phyloP scores from a whole-genome alignment of 2,113 vertebrate genomes.

The Rostratula benghalensis region DNA sequence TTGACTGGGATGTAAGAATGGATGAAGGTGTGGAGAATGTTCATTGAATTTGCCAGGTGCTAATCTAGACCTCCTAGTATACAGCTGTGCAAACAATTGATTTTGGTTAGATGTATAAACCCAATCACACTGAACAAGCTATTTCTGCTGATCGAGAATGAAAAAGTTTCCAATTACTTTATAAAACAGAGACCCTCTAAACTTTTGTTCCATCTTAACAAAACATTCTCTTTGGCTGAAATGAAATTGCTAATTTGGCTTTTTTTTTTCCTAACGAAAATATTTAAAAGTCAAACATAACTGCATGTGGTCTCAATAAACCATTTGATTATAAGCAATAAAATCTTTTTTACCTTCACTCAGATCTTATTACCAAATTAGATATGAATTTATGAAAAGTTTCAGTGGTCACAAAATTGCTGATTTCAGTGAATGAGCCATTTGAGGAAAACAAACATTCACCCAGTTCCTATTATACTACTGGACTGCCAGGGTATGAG shows the following conservation, averaged over 20 bases:
- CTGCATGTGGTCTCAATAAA: not conserved
- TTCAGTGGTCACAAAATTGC: not conserved
- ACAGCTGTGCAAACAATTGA: conserved; percentile 19
- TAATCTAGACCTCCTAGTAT: not conserved
- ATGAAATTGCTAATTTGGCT: not conserved
- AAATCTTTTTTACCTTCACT: not conserved
- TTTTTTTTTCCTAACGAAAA: not conserved
- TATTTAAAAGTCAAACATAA: not conserved
- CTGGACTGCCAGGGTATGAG: not conserved
- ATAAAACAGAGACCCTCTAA: not conserved
- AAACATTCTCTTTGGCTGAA: conserved; percentile 2
- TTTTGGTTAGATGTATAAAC: not conserved
- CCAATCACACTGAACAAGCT: not conserved
- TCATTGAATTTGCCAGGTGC: not conserved
- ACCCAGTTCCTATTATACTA: not conserved
- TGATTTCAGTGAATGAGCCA: not conserved
- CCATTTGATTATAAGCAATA: not conserved
- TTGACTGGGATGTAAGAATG: not conserved
- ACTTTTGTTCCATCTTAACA: not conserved
- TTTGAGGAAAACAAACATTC: not conserved
- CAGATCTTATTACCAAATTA: not conserved
- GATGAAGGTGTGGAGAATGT: not conserved
- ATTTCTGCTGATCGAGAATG: not conserved
- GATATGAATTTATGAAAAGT: not conserved
- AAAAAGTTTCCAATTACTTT: not conserved